A percentile compares a stretch with the other conserved stretches of the same genome.
These are phyloP conservation scores for Azemiops feae DNA, from an alignment of 2,113 vertebrate genomes.

Conservation along the genomic window DNA sequence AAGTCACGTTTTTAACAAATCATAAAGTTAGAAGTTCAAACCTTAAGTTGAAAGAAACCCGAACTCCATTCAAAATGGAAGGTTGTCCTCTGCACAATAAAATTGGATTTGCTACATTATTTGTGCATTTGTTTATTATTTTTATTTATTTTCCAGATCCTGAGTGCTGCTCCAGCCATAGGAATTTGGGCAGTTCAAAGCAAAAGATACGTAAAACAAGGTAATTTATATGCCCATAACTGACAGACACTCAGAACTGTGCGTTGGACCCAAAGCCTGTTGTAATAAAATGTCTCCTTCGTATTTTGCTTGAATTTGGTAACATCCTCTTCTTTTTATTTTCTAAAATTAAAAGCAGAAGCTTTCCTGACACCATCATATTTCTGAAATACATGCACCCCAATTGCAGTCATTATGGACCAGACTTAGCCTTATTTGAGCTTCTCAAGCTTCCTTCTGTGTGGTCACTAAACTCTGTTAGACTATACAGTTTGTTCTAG, in stretches of 20 bases:
- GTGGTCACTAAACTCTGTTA: background rate
- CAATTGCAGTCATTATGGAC: conserved; percentile 14
- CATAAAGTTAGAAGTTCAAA: background rate
- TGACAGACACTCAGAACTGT: background rate
- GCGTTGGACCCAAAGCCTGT: background rate
- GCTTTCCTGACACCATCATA: conserved; percentile 35
- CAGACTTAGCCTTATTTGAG: conserved; percentile 9
- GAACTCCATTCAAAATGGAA: background rate
- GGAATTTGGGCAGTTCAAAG: background rate
- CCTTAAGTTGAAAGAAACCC: background rate
- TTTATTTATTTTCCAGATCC: background rate
- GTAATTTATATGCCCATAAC: background rate
- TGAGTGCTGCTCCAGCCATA: background rate
- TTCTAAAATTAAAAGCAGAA: conserved; percentile 36
- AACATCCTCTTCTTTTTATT: background rate
- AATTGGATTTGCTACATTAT: background rate
- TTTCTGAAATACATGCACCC: conserved; percentile 30
- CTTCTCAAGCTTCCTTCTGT: background rate
- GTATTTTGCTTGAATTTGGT: background rate
- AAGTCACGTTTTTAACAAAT: background rate
- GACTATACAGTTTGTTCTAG: background rate
- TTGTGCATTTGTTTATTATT: background rate
- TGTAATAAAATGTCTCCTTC: background rate
- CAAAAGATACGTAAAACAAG: background rate
- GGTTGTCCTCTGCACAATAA: background rate